A percentile compares a stretch with the other conserved stretches of the same genome.
Evolutionary conservation across 2,797 vertebrate species (phyloP).

Genomic region (Geotrypetes seraphini): DNA sequence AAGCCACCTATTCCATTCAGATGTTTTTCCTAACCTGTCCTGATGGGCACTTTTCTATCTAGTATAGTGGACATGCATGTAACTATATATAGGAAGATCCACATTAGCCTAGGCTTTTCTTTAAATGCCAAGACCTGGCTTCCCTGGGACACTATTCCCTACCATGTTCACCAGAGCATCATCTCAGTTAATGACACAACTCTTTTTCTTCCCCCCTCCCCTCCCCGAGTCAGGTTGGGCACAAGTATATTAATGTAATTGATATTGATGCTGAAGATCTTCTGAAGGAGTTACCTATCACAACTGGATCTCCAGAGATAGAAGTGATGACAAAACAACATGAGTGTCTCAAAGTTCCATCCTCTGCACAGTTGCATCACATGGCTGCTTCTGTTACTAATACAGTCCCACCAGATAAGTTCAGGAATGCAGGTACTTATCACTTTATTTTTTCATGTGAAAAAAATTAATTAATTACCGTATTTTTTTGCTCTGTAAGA

Average conservation of each 20-base stretch:
- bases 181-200: no score
- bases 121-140: no score
- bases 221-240: slow-evolving; percentile 36
- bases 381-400: slow-evolving; percentile 46
- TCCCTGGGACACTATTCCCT: no score
- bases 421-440: slow-evolving; percentile 30
- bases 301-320: slow-evolving; percentile 10
- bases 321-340: neutral
- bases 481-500: no score
- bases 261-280: slow-evolving; percentile 61
- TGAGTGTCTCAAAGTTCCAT: slow-evolving; percentile 23
- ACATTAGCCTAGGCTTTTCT: no score
- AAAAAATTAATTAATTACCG: no score
- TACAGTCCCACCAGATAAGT: neutral
- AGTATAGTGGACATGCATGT: no score
- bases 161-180: no score
- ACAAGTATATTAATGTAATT: slow-evolving; percentile 60
- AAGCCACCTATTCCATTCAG: no score
- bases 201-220: slow-evolving; percentile 2
- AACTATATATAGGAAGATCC: no score
- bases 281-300: slow-evolving; percentile 36
- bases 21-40: no score
- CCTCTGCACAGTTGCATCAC: slow-evolving; percentile 52
- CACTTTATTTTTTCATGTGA: neutral
- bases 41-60: no score